Conservation (phyloP, 2,113 vertebrate genomes). For the Isichthys henryi region DNA sequence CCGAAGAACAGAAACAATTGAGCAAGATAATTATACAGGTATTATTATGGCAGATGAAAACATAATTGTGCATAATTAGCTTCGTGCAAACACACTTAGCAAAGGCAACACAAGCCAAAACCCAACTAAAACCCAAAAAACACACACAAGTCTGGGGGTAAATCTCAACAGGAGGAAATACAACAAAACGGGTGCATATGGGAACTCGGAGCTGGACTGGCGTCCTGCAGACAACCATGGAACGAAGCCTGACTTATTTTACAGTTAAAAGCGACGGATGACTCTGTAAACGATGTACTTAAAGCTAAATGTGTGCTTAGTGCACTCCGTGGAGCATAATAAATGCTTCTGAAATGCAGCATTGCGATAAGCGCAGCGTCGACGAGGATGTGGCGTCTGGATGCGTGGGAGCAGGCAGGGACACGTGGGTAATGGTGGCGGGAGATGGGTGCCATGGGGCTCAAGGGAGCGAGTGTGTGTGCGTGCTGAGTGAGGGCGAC, state of each 20-base stretch:
- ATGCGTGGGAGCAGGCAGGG: background rate
- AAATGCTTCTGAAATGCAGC: background rate
- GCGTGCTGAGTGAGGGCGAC: background rate
- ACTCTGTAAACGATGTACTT: background rate
- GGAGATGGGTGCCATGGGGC: background rate
- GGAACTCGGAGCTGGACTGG: background rate
- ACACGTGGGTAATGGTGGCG: background rate
- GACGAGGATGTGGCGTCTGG: background rate
- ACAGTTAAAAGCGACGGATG: background rate
- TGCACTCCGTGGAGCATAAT: background rate
- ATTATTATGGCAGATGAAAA: background rate
- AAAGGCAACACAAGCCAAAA: background rate
- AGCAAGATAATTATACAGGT: background rate
- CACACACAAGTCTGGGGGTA: background rate
- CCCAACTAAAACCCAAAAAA: background rate
- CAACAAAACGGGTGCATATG: background rate
- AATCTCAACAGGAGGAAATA: background rate
- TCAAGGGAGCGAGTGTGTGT: background rate
- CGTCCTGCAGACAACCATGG: background rate
- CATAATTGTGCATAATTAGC: slow-evolving; percentile 6
- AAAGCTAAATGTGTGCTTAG: background rate
- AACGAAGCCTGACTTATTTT: background rate
- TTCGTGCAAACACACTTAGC: background rate
- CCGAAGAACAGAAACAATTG: background rate
- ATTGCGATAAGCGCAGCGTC: background rate